Evolutionary conservation across 1,140 invertebrate species (phyloP), one percentile per base, ranked within the genome.

Genomic region (Cotesia vestalis): DNA sequence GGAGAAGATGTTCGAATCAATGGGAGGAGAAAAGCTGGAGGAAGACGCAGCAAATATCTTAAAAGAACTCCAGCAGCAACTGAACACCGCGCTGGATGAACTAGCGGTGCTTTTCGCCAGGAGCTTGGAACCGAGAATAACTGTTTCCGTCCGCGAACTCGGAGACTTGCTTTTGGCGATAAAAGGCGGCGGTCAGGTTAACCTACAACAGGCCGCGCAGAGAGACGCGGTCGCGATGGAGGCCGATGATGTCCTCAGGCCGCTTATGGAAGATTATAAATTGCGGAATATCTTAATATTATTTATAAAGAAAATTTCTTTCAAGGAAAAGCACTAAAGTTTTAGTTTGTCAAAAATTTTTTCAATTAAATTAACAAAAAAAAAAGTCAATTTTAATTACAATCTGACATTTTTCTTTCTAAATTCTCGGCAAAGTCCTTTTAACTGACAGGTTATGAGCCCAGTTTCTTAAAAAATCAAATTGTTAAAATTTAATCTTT

Each of bases 261-360:
- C 98, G 3, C 89, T 99, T 1, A 99, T 99, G 97, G 97, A 99
- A n/a, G n/a, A n/a, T n/a, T n/a, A n/a, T n/a, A n/a, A n/a, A n/a
- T n/a, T n/a, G n/a, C n/a, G 20, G 20, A 20, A 20, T 20, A 20
- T 20, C 20, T 20, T 20, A 20, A 0, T 20, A 20, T 20, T 20
- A 20, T 20, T 20, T 0, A 20, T 20, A 20, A 20, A 20, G 20
- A 20, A 20, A 20, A 20, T 20, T 20, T 20, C 20, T 20, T 20
- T 20, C 20, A 20, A 20, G 20, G 2, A 20, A 20, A 20, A 20
- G 20, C 20, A 20, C 2, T 2, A 20, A 20, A 20, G 20, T 20
- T 20, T 20, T 20, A 20, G 20, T 20, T 20, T 0, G 1, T 20
- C 20, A 20, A 20, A 20, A 20, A 20, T 20, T 20, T 20, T 20